Evolutionary conservation across 1,140 invertebrate species (phyloP).

Genomic region (Sesamia nonagrioides): DNA sequence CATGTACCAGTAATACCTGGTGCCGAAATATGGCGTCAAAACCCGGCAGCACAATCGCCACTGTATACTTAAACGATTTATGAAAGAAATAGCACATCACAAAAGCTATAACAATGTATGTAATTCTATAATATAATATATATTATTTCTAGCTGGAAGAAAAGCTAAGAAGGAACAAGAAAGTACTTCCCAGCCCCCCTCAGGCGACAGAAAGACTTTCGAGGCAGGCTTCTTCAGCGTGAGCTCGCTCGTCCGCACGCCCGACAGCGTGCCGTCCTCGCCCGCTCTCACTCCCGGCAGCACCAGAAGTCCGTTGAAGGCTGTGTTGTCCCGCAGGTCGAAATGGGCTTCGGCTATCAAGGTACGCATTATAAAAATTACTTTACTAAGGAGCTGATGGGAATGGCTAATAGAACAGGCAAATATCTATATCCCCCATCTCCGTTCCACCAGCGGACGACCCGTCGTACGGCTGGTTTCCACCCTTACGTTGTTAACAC

Average conservation of each 20-base stretch:
- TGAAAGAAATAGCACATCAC: too few relatives aligned
- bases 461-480: too few relatives aligned
- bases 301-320: slow-evolving; percentile 62
- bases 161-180: slow-evolving; percentile 72
- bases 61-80: too few relatives aligned
- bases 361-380: slow-evolving; percentile 51
- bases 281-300: slow-evolving; percentile 60
- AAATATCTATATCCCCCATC: too few relatives aligned
- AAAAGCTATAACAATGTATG: neutral
- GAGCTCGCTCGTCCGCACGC: slow-evolving; percentile 65
- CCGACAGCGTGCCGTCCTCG: slow-evolving; percentile 45
- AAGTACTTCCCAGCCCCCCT: slow-evolving; percentile 36
- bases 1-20: too few relatives aligned
- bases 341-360: slow-evolving; percentile 71
- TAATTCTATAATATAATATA: slow-evolving; percentile 7
- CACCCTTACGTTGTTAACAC: too few relatives aligned
- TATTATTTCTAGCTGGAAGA: slow-evolving; percentile 65
- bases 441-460: too few relatives aligned
- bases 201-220: slow-evolving; percentile 66
- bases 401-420: too few relatives aligned
- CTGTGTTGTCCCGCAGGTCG: slow-evolving; percentile 72
- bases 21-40: too few relatives aligned
- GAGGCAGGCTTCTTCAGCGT: slow-evolving; percentile 77
- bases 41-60: too few relatives aligned
- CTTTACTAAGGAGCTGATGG: too few relatives aligned